Evolutionary conservation across 2,888 invertebrate species (phyloP).

Genomic region (Spialia ferax): DNA sequence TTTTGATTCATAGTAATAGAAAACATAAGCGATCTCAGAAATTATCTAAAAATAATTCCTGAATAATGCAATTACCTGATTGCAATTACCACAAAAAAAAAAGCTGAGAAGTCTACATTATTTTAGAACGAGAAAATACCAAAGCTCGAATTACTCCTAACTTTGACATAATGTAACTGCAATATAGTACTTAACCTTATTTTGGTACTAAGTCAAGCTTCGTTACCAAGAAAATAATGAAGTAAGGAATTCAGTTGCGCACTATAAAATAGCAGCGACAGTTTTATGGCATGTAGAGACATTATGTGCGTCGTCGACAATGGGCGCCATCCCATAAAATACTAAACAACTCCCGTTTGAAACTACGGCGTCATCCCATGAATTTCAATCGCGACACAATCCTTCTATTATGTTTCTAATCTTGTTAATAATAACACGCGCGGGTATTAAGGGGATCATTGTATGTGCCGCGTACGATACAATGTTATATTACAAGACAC

Average conservation of each 20-base stretch:
- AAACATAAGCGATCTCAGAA: too few relatives aligned
- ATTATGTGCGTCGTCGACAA: conserved; percentile 61
- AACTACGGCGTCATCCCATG: conserved; percentile 59
- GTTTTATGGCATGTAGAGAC: conserved; percentile 52
- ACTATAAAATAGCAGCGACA: conserved; percentile 39
- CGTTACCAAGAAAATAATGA: conserved; percentile 27
- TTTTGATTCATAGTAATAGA: too few relatives aligned
- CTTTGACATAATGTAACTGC: too few relatives aligned
- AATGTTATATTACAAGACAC: conserved; percentile 12
- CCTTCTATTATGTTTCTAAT: conserved; percentile 36
- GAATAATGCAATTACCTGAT: too few relatives aligned
- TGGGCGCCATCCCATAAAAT: conserved; percentile 64
- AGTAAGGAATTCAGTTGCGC: conserved; percentile 36
- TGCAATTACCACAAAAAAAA: too few relatives aligned
- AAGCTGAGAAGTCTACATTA: background rate
- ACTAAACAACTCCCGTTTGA: conserved; percentile 61
- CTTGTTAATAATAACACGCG: conserved; percentile 32
- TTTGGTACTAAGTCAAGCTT: conserved; percentile 12
- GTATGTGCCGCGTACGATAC: conserved; percentile 16
- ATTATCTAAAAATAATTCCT: too few relatives aligned
- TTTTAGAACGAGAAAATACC: background rate
- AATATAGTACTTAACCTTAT: background rate
- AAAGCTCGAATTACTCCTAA: background rate
- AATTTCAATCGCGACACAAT: conserved; percentile 60
- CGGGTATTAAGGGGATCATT: conserved; percentile 25